Conservation (phyloP, 2,113 vertebrate genomes). For the Solenodon paradoxus region DNA sequence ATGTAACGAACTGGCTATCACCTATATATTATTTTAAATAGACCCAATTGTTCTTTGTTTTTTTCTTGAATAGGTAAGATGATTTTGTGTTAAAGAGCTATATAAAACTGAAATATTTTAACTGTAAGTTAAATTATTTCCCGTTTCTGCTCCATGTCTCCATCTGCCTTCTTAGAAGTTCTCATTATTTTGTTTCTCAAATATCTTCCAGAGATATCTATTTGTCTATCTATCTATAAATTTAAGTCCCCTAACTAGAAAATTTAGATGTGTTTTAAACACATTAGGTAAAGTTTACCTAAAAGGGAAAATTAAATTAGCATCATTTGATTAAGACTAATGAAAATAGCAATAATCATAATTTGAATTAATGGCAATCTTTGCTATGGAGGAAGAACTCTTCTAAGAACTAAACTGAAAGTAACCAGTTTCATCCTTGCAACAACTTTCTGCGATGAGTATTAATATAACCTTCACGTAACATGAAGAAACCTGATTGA, state of each 20-base stretch:
- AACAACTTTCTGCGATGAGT: neutral
- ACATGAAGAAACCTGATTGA: neutral
- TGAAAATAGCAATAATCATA: neutral
- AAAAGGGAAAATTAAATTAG: neutral
- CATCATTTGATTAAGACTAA: neutral
- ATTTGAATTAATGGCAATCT: neutral
- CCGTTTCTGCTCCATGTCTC: neutral
- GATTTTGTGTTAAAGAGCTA: neutral
- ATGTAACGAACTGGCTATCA: neutral
- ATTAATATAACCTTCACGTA: neutral
- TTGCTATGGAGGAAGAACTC: neutral
- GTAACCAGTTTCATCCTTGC: neutral
- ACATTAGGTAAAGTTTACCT: neutral
- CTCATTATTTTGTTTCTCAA: neutral
- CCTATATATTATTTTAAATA: neutral
- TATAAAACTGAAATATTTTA: neutral
- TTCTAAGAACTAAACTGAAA: neutral
- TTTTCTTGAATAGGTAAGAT: neutral
- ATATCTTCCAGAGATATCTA: neutral
- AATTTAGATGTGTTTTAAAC: constrained; percentile 1
- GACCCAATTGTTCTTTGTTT: neutral
- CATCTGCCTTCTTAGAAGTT: neutral
- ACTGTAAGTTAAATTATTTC: neutral
- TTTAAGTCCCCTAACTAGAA: too few species aligned
- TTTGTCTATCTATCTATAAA: too few species aligned